Conservation (phyloP, 2,888 invertebrate genomes). For the Teleiodes luculella region DNA sequence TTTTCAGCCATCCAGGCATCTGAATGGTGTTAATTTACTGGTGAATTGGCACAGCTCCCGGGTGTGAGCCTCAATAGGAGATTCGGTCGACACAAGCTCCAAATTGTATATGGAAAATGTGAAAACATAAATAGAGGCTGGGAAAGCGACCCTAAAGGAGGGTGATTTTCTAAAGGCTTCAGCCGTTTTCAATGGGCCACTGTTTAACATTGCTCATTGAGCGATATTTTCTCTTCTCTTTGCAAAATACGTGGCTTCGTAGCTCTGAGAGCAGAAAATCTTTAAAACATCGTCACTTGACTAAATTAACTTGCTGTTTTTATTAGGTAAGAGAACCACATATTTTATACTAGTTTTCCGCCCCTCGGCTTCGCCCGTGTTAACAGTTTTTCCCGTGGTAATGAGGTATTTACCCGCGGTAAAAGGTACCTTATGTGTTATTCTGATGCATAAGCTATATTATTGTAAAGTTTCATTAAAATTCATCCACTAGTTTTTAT, state of each 20-base stretch:
- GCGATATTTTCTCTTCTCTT: constrained; percentile 66
- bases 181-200: constrained; percentile 65
- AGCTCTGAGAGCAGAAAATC: constrained; percentile 35
- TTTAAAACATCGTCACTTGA: constrained; percentile 44
- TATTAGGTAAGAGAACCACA: not conserved
- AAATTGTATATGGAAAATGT: constrained; percentile 72
- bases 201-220: constrained; percentile 73
- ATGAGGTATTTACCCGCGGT: too few relatives aligned
- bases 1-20: constrained; percentile 38
- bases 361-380: too few relatives aligned
- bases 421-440: too few relatives aligned
- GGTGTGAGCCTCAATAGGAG: constrained; percentile 61
- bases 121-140: constrained; percentile 67
- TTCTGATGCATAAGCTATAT: too few relatives aligned
- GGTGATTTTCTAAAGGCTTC: constrained; percentile 75
- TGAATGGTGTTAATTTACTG: constrained; percentile 70
- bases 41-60: constrained; percentile 57
- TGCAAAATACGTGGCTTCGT: constrained; percentile 44
- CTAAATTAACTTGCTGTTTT: constrained; percentile 39
- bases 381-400: too few relatives aligned
- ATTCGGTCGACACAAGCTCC: constrained; percentile 55
- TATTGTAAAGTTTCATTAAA: too few relatives aligned
- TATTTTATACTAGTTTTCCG: too few relatives aligned
- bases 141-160: constrained; percentile 64
- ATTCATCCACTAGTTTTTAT: too few relatives aligned